These are phyloP conservation scores for Thera obeliscata DNA, from an alignment of 2,888 invertebrate species.

Conservation along the genomic window DNA sequence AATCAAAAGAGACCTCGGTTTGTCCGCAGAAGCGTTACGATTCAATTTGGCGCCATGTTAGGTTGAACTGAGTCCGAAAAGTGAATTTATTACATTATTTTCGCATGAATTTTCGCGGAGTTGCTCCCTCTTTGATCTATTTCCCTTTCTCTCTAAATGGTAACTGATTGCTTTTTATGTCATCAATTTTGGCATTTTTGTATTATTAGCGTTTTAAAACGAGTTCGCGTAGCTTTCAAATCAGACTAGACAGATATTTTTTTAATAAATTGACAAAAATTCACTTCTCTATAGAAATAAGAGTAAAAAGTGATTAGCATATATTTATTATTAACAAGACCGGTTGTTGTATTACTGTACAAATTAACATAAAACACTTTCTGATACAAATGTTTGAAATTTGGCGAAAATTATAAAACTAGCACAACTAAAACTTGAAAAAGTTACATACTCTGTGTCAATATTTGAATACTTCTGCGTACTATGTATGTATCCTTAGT, in stretches of 20 bases:
- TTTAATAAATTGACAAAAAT: not conserved
- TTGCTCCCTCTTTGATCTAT: conserved; percentile 67
- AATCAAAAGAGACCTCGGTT: conserved; percentile 61
- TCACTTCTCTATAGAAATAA: too few relatives aligned
- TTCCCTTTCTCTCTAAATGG: conserved; percentile 56
- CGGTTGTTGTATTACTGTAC: too few relatives aligned
- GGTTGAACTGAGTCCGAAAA: conserved; percentile 57
- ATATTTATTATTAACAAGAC: too few relatives aligned
- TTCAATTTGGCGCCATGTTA: conserved; percentile 70
- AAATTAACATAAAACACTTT: too few relatives aligned
- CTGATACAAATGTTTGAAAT: too few relatives aligned
- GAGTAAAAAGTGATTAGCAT: too few relatives aligned
- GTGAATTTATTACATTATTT: conserved; percentile 72
- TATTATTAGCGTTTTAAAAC: conserved; percentile 39
- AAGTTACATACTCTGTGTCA: too few relatives aligned
- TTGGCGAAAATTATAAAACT: too few relatives aligned
- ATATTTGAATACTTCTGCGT: too few relatives aligned
- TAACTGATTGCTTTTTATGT: conserved; percentile 62
- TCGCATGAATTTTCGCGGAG: conserved; percentile 61
- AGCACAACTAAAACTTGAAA: too few relatives aligned
- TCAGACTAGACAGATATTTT: not conserved
- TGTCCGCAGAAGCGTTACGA: conserved; percentile 60
- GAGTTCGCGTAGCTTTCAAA: not conserved
- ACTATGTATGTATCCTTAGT: too few relatives aligned
- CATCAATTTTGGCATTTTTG: conserved; percentile 53